Conservation (phyloP, 1,140 invertebrate genomes). For the Hycleus phaleratus region DNA sequence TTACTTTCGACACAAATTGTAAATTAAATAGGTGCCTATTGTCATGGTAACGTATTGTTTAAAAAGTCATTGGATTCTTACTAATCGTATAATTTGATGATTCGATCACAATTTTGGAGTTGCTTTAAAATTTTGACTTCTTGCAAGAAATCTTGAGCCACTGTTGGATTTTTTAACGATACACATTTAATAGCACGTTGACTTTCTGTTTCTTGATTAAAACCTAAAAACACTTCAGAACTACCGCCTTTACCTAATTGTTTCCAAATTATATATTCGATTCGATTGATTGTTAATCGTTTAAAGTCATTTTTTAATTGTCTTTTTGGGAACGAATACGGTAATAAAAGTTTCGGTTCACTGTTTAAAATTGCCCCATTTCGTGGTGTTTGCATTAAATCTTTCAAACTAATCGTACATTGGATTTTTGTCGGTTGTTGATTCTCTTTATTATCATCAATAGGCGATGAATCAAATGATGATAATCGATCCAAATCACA, state of each 20-base stretch:
- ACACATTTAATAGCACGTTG: conserved; percentile 44
- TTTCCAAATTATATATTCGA: conserved; percentile 31
- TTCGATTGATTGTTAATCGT: conserved; percentile 22
- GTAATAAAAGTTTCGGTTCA: too few relatives aligned
- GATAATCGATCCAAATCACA: too few relatives aligned
- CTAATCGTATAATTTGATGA: conserved; percentile 85
- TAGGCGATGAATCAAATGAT: too few relatives aligned
- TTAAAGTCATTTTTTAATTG: too few relatives aligned
- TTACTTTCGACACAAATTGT: too few relatives aligned
- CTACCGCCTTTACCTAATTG: conserved; percentile 36
- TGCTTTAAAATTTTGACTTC: conserved; percentile 81
- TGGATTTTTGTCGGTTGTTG: too few relatives aligned
- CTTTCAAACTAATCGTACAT: too few relatives aligned
- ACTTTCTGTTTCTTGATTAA: conserved; percentile 17
- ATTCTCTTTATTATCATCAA: too few relatives aligned
- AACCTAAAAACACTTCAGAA: conserved; percentile 36
- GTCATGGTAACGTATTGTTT: not conserved
- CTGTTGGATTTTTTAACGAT: conserved; percentile 57
- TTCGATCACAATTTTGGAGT: conserved; percentile 72
- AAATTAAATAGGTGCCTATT: too few relatives aligned
- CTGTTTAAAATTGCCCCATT: too few relatives aligned
- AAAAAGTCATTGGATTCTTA: conserved; percentile 49
- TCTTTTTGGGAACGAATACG: too few relatives aligned
- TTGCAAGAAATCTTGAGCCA: conserved; percentile 73
- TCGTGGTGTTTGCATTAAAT: too few relatives aligned